Base-by-base conservation (phyloP, 2,888 invertebrate genomes). In the Amblyjoppa fuscipennis region DNA sequence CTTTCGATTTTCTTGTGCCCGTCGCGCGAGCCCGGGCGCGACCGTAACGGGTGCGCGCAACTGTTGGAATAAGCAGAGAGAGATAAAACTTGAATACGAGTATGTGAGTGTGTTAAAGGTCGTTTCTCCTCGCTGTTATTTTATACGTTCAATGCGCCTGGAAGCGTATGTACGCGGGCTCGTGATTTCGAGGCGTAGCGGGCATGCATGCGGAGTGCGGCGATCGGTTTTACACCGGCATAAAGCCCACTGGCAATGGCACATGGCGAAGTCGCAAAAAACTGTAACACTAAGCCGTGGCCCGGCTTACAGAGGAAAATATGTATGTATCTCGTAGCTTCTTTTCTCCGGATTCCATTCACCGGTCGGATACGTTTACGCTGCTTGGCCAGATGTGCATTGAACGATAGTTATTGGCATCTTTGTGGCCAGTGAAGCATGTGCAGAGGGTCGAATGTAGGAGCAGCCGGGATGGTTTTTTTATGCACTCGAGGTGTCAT, bases 1-100 rank as follows among this genome's bases (percentile, higher is more conserved):
- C 92, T 92, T 91, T 92, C 92, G 90, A 92, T 92, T 92, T 92
- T 91, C 92, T 91, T 89, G 89, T 87, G 87, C 87, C 87, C 73
- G 78, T 83, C 41, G 64, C 59, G 69, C 59, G 69, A 76, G 82
- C 77, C 76, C 68, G 76, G 83, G 76, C 83, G 85, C 76, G 80
- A 80, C 83, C 83, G 85, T 85, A 85, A 85, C 85, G 77, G 85
- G 85, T 68, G 70, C 61, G n/a, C 79, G 75, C 66, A 34, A 64
- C 61, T 5, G 53, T 69, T n/a, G 68, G 82, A 82, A 85, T 71
- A 85, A 79, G 70, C 80, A 51, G 79, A 85, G 82, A 83, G 79
- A 49, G 45, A 49, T 49, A 49, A 49, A 83, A 85, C 59, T 80
- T 76, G 31, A 75, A 79, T 71, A 61, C 51, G 28, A 13, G 56